Evolutionary conservation across 2,888 invertebrate species (phyloP).

Genomic region (Drosophila limbata): DNA sequence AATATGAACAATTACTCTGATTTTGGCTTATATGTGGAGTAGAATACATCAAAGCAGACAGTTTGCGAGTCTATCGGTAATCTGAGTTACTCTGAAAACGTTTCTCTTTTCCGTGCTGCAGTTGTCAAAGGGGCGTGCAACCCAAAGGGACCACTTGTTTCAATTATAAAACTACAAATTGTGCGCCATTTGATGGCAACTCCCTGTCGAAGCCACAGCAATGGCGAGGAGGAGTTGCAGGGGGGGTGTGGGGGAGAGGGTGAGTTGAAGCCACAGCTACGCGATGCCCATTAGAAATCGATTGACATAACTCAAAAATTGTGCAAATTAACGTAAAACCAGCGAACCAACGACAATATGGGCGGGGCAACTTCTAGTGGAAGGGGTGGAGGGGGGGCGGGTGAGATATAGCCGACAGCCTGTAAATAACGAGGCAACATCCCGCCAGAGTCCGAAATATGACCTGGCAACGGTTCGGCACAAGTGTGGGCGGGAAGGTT

Average conservation of each 20-base stretch:
- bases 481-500: not conserved
- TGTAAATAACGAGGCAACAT: conserved; percentile 62
- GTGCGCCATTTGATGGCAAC: conserved; percentile 41
- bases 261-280: conserved; percentile 19
- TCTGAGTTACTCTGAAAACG: not conserved
- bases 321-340: conserved; percentile 81
- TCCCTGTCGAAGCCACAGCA: conserved; percentile 28
- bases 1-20: conserved; percentile 18
- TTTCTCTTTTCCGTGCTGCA: conserved; percentile 17
- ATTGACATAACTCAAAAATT: conserved; percentile 83
- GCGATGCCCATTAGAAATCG: conserved; percentile 79
- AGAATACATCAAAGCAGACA: conserved; percentile 13
- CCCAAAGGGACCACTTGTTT: conserved; percentile 58
- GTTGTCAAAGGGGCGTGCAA: conserved; percentile 19
- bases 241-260: not conserved
- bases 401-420: conserved; percentile 37
- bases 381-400: not conserved
- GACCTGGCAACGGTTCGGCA: conserved; percentile 32
- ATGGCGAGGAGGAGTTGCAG: conserved; percentile 6
- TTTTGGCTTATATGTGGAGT: conserved; percentile 4
- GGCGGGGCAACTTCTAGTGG: conserved; percentile 32
- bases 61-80: conserved; percentile 8
- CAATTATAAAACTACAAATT: conserved; percentile 76
- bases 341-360: conserved; percentile 72
- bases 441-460: conserved; percentile 57